Conservation (phyloP, 2,888 invertebrate genomes). For the Apodemia zela region DNA sequence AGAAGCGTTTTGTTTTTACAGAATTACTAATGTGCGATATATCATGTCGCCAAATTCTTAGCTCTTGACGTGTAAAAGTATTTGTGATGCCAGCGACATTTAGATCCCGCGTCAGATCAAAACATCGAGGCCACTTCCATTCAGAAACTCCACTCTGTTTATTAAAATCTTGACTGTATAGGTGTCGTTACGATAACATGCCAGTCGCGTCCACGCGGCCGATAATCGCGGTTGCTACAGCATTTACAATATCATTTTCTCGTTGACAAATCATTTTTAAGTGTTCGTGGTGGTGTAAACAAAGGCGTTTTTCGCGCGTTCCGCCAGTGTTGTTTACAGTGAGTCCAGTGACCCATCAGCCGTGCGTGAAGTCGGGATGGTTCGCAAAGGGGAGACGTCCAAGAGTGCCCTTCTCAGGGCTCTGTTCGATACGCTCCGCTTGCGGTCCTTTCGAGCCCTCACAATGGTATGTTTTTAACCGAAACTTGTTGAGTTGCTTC, state of each 20-base stretch:
- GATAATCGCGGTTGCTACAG: conserved; percentile 70
- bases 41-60: conserved; percentile 34
- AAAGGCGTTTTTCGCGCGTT: conserved; percentile 23
- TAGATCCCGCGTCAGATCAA: conserved; percentile 65
- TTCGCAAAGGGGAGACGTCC: conserved; percentile 70
- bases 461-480: conserved; percentile 58
- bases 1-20: conserved; percentile 33
- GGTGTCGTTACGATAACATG: conserved; percentile 70
- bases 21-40: conserved; percentile 28
- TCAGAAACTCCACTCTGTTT: conserved; percentile 43
- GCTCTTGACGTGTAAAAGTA: conserved; percentile 43
- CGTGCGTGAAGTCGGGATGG: conserved; percentile 75
- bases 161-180: conserved; percentile 62
- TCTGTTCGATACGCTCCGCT: conserved; percentile 69
- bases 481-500: conserved; percentile 23
- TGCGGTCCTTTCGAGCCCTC: conserved; percentile 61
- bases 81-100: conserved; percentile 43
- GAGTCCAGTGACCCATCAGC: conserved; percentile 71
- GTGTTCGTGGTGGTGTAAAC: conserved; percentile 23
- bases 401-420: conserved; percentile 66
- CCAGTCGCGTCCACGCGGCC: conserved; percentile 73
- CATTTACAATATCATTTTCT: conserved; percentile 23
- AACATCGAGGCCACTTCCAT: conserved; percentile 62
- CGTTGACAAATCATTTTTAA: conserved; percentile 18
- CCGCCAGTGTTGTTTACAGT: conserved; percentile 37